Evolutionary conservation across 2,888 invertebrate genomes (phyloP).

Genomic region (Sipha maydis): DNA sequence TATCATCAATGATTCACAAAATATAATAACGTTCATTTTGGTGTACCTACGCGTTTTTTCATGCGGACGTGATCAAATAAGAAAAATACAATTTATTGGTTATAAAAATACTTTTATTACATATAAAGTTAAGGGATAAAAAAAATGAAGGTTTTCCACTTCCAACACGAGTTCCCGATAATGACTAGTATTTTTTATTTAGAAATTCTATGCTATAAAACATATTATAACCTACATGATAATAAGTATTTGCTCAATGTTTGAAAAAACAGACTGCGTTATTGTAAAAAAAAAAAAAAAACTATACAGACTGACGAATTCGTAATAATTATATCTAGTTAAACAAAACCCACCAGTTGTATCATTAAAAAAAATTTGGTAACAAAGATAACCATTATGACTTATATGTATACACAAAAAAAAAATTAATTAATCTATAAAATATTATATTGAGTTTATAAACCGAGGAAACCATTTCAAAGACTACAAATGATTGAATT

Average conservation of each 20-base stretch:
- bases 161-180: neutral
- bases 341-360: neutral
- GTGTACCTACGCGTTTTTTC: neutral
- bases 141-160: neutral
- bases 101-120: neutral
- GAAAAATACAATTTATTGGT: neutral
- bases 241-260: too few species aligned
- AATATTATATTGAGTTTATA: conserved; percentile 10
- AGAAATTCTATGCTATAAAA: neutral
- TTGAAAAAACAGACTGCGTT: neutral
- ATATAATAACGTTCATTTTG: neutral
- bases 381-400: neutral
- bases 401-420: too few species aligned
- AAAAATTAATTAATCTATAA: neutral
- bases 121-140: neutral
- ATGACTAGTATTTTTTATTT: neutral
- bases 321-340: neutral
- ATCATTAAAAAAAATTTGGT: neutral
- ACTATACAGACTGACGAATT: neutral
- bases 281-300: neutral
- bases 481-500: conserved; percentile 11
- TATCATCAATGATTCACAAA: neutral
- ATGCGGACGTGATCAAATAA: neutral
- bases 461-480: neutral
- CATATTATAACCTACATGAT: neutral